Percentiles rank a stretch among this genome's conserved stretches.
Conservation (phyloP, 2,797 vertebrate species). For the Morelia viridis region DNA sequence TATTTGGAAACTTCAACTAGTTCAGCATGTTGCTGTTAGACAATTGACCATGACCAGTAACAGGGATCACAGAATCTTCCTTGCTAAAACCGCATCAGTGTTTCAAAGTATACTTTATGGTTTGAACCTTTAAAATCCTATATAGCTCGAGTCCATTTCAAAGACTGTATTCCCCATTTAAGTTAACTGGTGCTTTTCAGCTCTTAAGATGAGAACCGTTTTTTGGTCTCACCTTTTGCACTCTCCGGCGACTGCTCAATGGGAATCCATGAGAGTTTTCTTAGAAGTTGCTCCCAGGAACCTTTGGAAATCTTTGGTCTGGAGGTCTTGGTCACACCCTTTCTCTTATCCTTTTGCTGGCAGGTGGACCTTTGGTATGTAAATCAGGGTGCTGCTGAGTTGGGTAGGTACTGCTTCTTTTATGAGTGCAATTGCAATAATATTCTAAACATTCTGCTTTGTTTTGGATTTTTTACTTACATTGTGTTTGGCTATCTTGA, state of each 20-base stretch:
- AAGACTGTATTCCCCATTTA: background rate
- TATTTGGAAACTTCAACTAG: too few relatives aligned
- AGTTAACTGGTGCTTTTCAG: background rate
- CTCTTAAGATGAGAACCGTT: background rate
- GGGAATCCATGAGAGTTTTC: background rate
- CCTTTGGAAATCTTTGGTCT: background rate
- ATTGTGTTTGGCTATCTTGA: background rate
- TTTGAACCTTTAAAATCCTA: background rate
- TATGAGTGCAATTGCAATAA: background rate
- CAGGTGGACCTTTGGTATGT: background rate
- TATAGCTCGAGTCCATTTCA: background rate
- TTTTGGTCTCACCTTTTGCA: background rate
- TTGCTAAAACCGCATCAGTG: too few relatives aligned
- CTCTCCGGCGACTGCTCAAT: background rate
- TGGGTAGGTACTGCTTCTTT: background rate
- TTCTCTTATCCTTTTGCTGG: background rate
- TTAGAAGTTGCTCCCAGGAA: background rate
- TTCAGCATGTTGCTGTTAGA: too few relatives aligned
- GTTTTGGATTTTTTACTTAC: background rate
- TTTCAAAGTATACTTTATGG: too few relatives aligned
- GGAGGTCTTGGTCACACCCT: background rate
- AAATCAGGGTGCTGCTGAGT: background rate
- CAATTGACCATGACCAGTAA: too few relatives aligned
- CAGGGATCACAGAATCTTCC: too few relatives aligned
- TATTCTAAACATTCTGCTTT: background rate